Percentiles rank a stretch among this genome's conserved stretches.
Conservation (phyloP, 2,113 vertebrate species). For the Petrocephalus zakoni region DNA sequence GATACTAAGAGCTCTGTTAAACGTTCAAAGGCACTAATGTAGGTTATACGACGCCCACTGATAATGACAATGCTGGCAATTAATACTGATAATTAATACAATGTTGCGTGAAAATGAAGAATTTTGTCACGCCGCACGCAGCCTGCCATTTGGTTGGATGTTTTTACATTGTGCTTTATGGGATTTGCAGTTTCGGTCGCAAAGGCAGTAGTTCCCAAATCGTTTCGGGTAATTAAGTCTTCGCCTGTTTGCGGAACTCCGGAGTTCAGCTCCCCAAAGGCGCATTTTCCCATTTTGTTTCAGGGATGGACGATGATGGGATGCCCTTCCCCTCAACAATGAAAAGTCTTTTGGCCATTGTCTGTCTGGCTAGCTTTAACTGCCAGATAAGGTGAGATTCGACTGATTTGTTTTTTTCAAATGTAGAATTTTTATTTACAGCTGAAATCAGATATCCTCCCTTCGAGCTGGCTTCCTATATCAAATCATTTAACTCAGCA, state of each 20-base stretch:
- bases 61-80: neutral
- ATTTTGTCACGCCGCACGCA: neutral
- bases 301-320: conserved; percentile 94
- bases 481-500: neutral
- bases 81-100: neutral
- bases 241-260: neutral
- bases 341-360: conserved; percentile 73
- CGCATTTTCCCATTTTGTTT: conserved; percentile 32
- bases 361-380: conserved; percentile 73
- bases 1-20: neutral
- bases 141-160: neutral
- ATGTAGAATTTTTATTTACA: neutral
- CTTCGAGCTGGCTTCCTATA: neutral
- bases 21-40: neutral
- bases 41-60: neutral
- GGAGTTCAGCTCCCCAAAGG: neutral
- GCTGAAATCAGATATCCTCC: neutral
- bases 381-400: conserved; percentile 78
- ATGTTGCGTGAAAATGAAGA: neutral
- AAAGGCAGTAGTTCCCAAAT: neutral
- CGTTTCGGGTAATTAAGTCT: neutral
- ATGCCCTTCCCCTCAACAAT: conserved; percentile 77
- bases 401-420: neutral
- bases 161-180: neutral
- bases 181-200: neutral